Evolutionary conservation across 2,113 vertebrate species (phyloP), one percentile per base, ranked within the genome.

Genomic region (Onychostruthus taczanowskii): DNA sequence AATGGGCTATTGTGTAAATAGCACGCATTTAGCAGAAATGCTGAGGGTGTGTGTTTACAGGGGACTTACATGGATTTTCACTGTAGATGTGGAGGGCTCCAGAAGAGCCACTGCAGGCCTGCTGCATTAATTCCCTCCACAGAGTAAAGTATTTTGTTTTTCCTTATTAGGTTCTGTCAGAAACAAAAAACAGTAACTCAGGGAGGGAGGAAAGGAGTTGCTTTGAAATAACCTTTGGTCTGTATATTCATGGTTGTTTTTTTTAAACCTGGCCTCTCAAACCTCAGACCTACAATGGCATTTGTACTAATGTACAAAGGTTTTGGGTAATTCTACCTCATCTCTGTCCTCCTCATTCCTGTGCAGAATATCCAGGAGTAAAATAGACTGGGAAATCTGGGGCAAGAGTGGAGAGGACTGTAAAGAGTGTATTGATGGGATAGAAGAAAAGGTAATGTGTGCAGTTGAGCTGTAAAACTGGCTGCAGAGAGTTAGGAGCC

Each of bases 1-100:
- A 89, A 96, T 80, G 74, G 89, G 55, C 76, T 93, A 93, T 84
- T 91, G 95, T 94, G 90, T 84, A 97, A 97, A 96, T 69, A 94
- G 90, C 86, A 86, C 11, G 72, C 77, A 50, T 97, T 95, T 89
- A 91, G 75, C 89, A 96, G 79, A 93, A 94, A 77, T 41, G 87
- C 75, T 82, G 59, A 78, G 93, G 79, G 61, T 95, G 74, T 94
- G 30, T 94, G 82, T 94, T 95, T 96, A 84, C 92, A 95, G 85
- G 74, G 73, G 78, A 55, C 81, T 91, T 81, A 78, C 77, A 69
- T 37, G 87, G 87, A 79, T 95, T 96, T 96, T 80, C 52, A 52
- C 30, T 90, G 94, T 79, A 83, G 67, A 79, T 56, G 70, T 59
- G 66, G 47, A 85, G 41, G 37, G 21, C 50, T 93, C 67, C 79